Evolutionary conservation across 2,797 vertebrate species (phyloP), one percentile per base, ranked within the genome.

Genomic region (Sphaeramia orbicularis): DNA sequence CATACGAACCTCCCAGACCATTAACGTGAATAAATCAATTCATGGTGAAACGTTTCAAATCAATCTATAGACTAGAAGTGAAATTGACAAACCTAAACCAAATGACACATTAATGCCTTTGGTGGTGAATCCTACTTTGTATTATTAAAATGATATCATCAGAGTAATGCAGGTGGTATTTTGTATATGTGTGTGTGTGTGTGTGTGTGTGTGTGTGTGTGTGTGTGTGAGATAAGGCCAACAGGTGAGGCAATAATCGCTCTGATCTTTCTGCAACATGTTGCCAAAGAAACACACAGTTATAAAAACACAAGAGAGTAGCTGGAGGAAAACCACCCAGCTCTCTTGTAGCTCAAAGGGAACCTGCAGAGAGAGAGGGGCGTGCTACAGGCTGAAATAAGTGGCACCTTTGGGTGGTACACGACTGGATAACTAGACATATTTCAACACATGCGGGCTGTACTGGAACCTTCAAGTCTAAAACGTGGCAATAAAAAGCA

Each of bases 391-490:
- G 72, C 27, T 70, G 65, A 56, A 59, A 62, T 90, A 89, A 91
- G 71, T 89, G 75, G 74, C 78, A 88, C 81, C 78, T 85, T 73
- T 85, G 68, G 62, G 69, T 80, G 71, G 40, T 62, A 61, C 56
- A 67, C 45, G 56, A 18, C 37, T 67, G 38, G 40, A 65, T 68
- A 78, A 71, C 48, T 62, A 51, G 42, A 69, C 67, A 53, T 84
- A 78, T 83, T 78, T 87, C 80, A 84, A 78, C 89, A 87, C 43
- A 43, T 65, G 37, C 6, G 19, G 49, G 41, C 32, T 70, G 45
- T 42, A 37, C 47, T 70, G 58, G 21, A 40, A 56, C 63, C 69
- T 61, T 55, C 7, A 1, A 63, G 65, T 74, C 62, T 69, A 53
- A 78, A 75, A 71, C 50, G 42, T 50, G 56, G n/a, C 48, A 75